A percentile compares a stretch with the other conserved stretches of the same genome.
phyloP scores from a whole-genome alignment of 2,888 invertebrate genomes.

The Chirona hameri region DNA sequence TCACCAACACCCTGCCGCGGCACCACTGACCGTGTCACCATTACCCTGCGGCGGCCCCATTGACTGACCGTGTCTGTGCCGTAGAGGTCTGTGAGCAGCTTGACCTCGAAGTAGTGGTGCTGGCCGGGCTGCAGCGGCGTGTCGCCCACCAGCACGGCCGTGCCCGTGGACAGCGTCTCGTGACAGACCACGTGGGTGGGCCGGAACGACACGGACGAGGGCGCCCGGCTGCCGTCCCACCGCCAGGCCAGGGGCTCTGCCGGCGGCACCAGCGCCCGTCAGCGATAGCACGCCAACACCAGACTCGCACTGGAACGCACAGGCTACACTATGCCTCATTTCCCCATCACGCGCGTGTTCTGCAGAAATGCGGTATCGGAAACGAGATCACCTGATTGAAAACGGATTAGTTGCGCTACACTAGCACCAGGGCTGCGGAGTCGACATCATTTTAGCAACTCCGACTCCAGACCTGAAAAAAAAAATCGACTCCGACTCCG shows the following conservation, averaged over 20 bases:
- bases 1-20: too few relatives aligned
- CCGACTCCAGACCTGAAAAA: too few relatives aligned
- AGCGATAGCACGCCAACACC: background rate
- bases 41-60: too few relatives aligned
- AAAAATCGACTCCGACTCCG: too few relatives aligned
- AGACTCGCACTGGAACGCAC: too few relatives aligned
- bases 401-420: background rate
- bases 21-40: too few relatives aligned
- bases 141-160: background rate
- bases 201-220: background rate
- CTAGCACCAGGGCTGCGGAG: background rate
- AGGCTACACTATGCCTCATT: too few relatives aligned
- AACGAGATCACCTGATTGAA: too few relatives aligned
- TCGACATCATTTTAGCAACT: background rate
- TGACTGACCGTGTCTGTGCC: background rate
- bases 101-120: conserved; percentile 3
- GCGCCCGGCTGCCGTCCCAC: background rate
- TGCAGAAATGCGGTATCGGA: too few relatives aligned
- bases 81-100: background rate
- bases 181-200: background rate
- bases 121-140: background rate
- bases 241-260: background rate
- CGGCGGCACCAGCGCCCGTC: background rate
- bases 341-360: too few relatives aligned
- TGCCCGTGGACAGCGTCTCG: conserved; percentile 5